These are phyloP conservation scores for Noctua pronuba DNA, from an alignment of 2,888 invertebrate genomes.

Conservation along the genomic window DNA sequence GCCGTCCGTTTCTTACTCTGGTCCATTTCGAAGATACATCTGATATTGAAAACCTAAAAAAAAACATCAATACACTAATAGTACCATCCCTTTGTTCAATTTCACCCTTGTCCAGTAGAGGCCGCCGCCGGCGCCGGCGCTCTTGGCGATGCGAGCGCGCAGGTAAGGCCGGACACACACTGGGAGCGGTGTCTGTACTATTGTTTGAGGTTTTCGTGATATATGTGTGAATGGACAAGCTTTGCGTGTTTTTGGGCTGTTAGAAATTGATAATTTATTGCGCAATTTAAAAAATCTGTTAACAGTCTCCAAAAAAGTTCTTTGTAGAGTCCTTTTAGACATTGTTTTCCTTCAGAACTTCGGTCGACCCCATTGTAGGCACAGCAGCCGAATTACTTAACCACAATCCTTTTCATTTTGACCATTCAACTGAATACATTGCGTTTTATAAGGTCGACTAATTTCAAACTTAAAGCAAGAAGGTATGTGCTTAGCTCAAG, in stretches of 20 bases:
- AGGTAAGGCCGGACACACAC: slow-evolving; percentile 65
- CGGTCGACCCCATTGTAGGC: neutral
- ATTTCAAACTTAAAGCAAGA: neutral
- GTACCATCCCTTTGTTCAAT: slow-evolving; percentile 68
- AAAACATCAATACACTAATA: slow-evolving; percentile 54
- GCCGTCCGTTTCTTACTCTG: neutral
- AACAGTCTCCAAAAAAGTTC: too few relatives aligned
- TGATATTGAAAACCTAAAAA: slow-evolving; percentile 36
- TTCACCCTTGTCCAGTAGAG: slow-evolving; percentile 68
- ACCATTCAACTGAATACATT: neutral
- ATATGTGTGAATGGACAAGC: slow-evolving; percentile 15
- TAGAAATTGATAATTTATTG: slow-evolving; percentile 9
- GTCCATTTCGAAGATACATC: neutral
- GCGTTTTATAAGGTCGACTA: neutral
- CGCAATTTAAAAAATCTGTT: neutral
- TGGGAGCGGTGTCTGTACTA: slow-evolving; percentile 33
- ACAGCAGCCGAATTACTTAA: neutral
- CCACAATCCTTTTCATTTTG: neutral
- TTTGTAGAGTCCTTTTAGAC: neutral
- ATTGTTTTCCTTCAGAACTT: neutral
- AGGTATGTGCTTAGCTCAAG: neutral
- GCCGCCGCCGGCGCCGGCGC: slow-evolving; percentile 80
- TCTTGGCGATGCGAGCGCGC: slow-evolving; percentile 69
- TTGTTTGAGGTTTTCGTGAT: slow-evolving; percentile 28
- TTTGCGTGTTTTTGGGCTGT: neutral